Base-by-base conservation (phyloP, 2,888 invertebrate genomes). In the Druceiella hillmani region DNA sequence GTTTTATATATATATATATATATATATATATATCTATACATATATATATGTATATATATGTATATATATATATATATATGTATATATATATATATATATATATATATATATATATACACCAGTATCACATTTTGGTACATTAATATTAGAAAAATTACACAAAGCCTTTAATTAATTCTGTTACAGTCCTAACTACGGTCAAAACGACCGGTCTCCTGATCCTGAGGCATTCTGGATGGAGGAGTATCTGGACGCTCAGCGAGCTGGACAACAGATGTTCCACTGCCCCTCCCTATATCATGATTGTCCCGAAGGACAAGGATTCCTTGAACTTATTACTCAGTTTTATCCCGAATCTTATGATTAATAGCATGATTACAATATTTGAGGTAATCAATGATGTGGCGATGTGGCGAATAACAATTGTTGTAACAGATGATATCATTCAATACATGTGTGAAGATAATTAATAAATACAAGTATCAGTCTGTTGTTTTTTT, bases 221-320 rank as follows among this genome's bases (percentile, higher is more conserved):
- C 55, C 56, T 9, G 61, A 65, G 13, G 46, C 50, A 4, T 57
- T 58, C 0, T 58, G 58, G 55, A 61, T 69, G 57, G 51, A 59
- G 1, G 55, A 56, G 9, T 85, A 83, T 55, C 57, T 63, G 12
- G 76, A 78, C 41, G 85, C 85, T 1, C 74, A 78, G 9, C 61
- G 61, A 20, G 78, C 78, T 22, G 85, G 85, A 1, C 61, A 73
- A 44, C 76, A 70, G 53, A 79, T 79, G 58, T 76, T 75, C 38
- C 72, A 81, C 58, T 85, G 85, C 52, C 55, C 68, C 9, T 64
- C 62, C 17, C 59, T 78, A n/a, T 85, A 79, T 56, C 57, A 63
- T n/a, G 61, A 61, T 2, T 85, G 85, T 52, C 75, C 75, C 10
- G 61, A 73, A 43, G 80, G 77, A 7, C 62, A 70, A 42, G 79